Evolutionary conservation across 2,113 vertebrate genomes (phyloP).

Genomic region (Euleptes europaea): DNA sequence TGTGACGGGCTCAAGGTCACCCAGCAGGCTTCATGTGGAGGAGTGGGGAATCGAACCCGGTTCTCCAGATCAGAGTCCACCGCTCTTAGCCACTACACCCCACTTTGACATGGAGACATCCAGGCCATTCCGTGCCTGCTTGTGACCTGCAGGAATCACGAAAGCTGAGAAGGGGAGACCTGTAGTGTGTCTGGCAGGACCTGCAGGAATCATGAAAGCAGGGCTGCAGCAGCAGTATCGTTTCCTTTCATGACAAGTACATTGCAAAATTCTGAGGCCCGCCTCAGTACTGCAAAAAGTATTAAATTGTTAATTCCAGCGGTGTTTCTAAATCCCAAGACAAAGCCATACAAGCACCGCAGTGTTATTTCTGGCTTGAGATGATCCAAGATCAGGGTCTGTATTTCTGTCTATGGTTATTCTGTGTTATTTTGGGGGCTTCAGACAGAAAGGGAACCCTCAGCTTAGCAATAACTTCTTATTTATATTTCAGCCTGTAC

Average conservation of each 20-base stretch:
- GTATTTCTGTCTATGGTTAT: background rate
- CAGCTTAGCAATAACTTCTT: constrained; percentile 41
- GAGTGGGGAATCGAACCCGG: no score
- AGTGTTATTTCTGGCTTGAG: background rate
- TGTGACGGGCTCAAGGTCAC: no score
- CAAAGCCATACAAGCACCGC: background rate
- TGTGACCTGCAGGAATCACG: no score
- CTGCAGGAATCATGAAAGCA: background rate
- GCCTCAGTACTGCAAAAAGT: background rate
- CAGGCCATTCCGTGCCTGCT: no score
- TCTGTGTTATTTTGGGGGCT: constrained; percentile 16
- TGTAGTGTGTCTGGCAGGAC: no score
- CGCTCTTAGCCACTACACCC: no score
- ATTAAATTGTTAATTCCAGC: background rate
- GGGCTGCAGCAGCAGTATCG: rapidly evolving
- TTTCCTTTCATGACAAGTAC: background rate
- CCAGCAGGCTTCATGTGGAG: no score
- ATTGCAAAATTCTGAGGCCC: background rate
- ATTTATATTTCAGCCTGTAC: constrained; percentile 51
- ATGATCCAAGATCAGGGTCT: background rate
- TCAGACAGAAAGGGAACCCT: constrained; percentile 29
- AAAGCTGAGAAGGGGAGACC: no score
- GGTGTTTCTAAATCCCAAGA: constrained; percentile 15
- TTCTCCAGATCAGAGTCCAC: no score
- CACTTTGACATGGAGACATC: no score